Conservation (phyloP, 2,113 vertebrate genomes). For the Danio rerio region GRCz12tu NC_133193.1:21236001-21236500, state of each 20-base stretch:
- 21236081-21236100: not conserved
- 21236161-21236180: conserved; percentile 6
- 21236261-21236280: conserved; percentile 41
- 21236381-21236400: conserved; percentile 61
- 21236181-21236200: conserved; percentile 19
- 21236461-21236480: conserved; percentile 78
- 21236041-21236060: conserved; percentile 33
- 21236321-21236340: conserved; percentile 35
- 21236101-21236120: conserved; percentile 37
- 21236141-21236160: not conserved
- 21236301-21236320: conserved; percentile 27
- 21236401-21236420: conserved; percentile 78
- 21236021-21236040: conserved; percentile 42
- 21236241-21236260: conserved; percentile 12
- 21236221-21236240: not conserved
- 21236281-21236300: conserved; percentile 24
- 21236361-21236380: conserved; percentile 50
- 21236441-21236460: conserved; percentile 66
- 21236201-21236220: conserved; percentile 15
- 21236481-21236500: conserved; percentile 67
- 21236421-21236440: conserved; percentile 65
- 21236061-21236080: conserved; percentile 54
- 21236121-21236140: conserved; percentile 35
- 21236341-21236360: conserved; percentile 29
- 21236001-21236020: not conserved